These are phyloP conservation scores for Serinus canaria DNA, from an alignment of 2,113 vertebrate genomes.

Conservation along the genomic window DNA sequence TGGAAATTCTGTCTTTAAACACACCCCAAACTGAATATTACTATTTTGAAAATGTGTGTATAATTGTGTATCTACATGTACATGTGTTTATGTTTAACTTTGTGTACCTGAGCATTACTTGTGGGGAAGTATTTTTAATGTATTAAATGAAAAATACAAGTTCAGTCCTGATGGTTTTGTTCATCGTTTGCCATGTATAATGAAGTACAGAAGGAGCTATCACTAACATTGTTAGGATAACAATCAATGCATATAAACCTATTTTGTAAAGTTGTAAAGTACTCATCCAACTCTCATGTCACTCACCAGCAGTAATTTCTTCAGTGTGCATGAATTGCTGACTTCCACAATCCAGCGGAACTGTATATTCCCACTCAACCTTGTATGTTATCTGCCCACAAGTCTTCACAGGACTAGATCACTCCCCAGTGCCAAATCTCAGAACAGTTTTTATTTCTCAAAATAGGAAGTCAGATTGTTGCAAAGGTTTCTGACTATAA, in stretches of 20 bases:
- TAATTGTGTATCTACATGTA: rapidly evolving
- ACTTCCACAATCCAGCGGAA: background rate
- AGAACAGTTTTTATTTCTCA: background rate
- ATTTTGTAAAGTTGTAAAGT: background rate
- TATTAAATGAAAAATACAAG: background rate
- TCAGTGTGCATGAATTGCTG: background rate
- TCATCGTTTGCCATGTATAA: background rate
- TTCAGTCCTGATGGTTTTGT: background rate
- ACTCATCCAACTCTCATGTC: background rate
- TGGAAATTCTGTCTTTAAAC: background rate
- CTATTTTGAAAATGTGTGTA: background rate
- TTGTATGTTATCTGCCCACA: background rate
- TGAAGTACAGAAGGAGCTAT: background rate
- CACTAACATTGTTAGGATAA: background rate
- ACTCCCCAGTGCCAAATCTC: background rate
- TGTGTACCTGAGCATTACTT: background rate
- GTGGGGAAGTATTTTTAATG: background rate
- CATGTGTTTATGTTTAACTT: rapidly evolving
- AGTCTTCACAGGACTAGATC: background rate
- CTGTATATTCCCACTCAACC: background rate
- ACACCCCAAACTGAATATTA: background rate
- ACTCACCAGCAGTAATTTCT: background rate
- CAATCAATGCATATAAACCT: background rate
- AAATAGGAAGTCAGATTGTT: background rate
- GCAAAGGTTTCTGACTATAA: background rate